Evolutionary conservation across 30 jellyfish, hydroid and myxozoan genomes (phyloP), one percentile per base, ranked within the genome.

Genomic region (Cassiopea andromeda): DNA sequence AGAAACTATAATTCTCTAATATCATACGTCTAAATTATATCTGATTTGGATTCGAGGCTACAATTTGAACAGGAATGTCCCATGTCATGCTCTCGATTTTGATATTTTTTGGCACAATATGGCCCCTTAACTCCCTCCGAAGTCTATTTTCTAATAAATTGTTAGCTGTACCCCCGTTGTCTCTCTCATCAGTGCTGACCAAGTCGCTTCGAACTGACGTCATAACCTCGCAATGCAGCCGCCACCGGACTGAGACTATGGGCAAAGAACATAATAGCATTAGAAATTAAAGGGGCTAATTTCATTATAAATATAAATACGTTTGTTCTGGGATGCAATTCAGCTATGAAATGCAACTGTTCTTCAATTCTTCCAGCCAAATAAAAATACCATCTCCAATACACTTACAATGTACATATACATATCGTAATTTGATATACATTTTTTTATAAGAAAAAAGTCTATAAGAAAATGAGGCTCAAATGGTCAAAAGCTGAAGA

Each of bases 41-140:
- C 64, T 82, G 98, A 38, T 81, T 69, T 1, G 99, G 99, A 75
- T 91, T 91, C 50, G 99, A 85, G 17, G 99, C 92, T 14, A 95
- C 82, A 45, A 95, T 85, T 38, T 83, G 89, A 43, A 95, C 85
- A 2, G 99, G 99, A 3, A 95, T 57, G 57, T 95, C 97, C 99
- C 99, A 95, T 7, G 94, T 78, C 99, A 95, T 90, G 44, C 91
- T 77, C 70, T 95, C 99, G 5, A 87, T 84, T 58, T 75, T 74
- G 17, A 95, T 46, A 44, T 64, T 68, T n/a, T 80, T 73, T 17
- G 99, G 95, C 57, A 85, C 46, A 44, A 73, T 67, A 18, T 18
- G 38, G 91, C 48, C 64, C 66, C 54, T 59, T 46, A 73, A 1
- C 44, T 73, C 74, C 10, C 38, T 73, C 44, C 68, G 61, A 46